Evolutionary conservation across 1,140 invertebrate genomes (phyloP).

Genomic region (Galleria mellonella): DNA sequence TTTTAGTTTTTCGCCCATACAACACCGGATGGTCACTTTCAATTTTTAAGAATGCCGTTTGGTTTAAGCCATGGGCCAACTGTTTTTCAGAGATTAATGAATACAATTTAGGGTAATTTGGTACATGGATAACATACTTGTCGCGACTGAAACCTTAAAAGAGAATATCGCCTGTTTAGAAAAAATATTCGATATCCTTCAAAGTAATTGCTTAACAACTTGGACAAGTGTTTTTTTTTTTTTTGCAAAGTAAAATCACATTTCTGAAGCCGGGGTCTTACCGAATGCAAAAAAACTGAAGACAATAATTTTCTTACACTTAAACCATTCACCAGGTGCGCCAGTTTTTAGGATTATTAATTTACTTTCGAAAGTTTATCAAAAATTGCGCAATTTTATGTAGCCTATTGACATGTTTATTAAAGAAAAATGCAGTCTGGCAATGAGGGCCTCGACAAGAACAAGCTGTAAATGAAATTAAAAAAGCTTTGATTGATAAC

Average conservation of each 20-base stretch:
- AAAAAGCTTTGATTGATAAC: conserved; percentile 7
- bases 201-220: conserved; percentile 12
- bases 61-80: conserved; percentile 15
- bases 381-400: conserved; percentile 25
- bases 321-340: conserved; percentile 22
- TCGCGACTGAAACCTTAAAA: conserved; percentile 15
- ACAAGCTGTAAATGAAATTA: conserved; percentile 6
- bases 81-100: no score
- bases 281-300: conserved; percentile 13
- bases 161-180: conserved; percentile 9
- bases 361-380: conserved; percentile 40
- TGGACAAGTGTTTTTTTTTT: conserved; percentile 12
- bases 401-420: conserved; percentile 23
- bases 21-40: conserved; percentile 32
- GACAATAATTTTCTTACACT: conserved; percentile 26
- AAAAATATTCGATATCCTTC: conserved; percentile 5
- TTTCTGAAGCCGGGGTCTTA: conserved; percentile 7
- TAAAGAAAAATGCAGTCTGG: conserved; percentile 27
- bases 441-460: conserved; percentile 10
- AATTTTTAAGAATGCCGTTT: conserved; percentile 23
- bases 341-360: conserved; percentile 20
- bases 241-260: conserved; percentile 11
- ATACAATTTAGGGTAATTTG: conserved; percentile 14
- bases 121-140: conserved; percentile 26
- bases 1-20: no score